Evolutionary conservation across 1,140 invertebrate genomes (phyloP).

Genomic region (Drosophila sturtevanti): DNA sequence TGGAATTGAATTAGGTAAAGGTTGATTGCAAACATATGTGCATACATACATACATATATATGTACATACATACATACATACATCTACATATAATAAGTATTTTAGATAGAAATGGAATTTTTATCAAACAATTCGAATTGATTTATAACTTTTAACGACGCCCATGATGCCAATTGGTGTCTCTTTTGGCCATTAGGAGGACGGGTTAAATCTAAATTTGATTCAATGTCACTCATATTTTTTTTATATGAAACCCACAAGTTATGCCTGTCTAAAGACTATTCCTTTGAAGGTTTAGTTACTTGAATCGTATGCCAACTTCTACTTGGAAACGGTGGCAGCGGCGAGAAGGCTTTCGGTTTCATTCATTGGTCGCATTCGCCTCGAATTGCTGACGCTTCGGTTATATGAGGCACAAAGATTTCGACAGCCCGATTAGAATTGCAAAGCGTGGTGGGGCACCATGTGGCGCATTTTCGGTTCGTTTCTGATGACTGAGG

Average conservation of each 20-base stretch:
- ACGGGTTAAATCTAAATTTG: background rate
- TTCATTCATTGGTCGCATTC: slow-evolving; percentile 24
- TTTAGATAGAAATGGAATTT: background rate
- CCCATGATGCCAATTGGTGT: background rate
- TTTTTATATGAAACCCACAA: background rate
- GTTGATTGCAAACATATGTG: background rate
- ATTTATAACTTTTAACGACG: background rate
- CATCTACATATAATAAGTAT: no score
- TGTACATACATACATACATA: no score
- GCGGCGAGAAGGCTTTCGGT: slow-evolving; percentile 14
- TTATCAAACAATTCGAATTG: background rate
- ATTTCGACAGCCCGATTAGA: slow-evolving; percentile 64
- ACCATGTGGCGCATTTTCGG: slow-evolving; percentile 33
- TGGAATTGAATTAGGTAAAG: background rate
- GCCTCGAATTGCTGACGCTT: slow-evolving; percentile 38
- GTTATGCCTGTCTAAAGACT: background rate
- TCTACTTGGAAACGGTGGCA: slow-evolving; percentile 5
- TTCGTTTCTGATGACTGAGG: slow-evolving; percentile 4
- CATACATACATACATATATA: background rate
- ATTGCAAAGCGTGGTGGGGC: slow-evolving; percentile 47
- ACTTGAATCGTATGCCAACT: background rate
- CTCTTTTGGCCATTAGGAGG: background rate
- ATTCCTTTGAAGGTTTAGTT: slow-evolving; percentile 4
- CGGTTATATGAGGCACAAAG: slow-evolving; percentile 67
- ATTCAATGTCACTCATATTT: background rate